Evolutionary conservation across 2,797 vertebrate species (phyloP).

Genomic region (Miichthys miiuy): DNA sequence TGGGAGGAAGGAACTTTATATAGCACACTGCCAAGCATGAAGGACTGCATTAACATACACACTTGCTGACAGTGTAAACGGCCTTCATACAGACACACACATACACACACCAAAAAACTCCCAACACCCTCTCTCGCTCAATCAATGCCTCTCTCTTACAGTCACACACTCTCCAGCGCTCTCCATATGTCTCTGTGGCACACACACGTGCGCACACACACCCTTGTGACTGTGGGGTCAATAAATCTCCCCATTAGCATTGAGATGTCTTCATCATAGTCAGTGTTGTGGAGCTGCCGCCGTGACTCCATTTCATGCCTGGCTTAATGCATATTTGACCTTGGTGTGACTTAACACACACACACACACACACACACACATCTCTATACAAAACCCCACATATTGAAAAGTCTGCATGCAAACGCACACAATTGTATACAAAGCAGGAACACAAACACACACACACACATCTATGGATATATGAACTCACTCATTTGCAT

Average conservation of each 20-base stretch:
- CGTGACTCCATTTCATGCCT: constrained; percentile 74
- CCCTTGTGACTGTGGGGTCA: constrained; percentile 56
- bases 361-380: constrained; percentile 3
- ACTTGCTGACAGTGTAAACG: constrained; percentile 37
- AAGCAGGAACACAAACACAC: background rate
- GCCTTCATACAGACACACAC: constrained; percentile 41
- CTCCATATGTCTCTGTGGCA: constrained; percentile 7
- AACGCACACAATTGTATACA: constrained; percentile 17
- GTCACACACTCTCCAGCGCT: constrained; percentile 28
- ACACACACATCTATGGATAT: background rate
- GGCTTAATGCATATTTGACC: constrained; percentile 80
- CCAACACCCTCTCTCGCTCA: constrained; percentile 21
- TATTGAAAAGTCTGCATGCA: background rate
- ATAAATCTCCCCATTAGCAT: constrained; percentile 80
- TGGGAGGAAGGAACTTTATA: constrained; percentile 60
- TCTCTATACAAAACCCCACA: background rate
- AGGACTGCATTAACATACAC: constrained; percentile 66
- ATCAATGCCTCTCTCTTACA: constrained; percentile 36
- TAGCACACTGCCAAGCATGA: constrained; percentile 68
- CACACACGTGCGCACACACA: constrained; percentile 1
- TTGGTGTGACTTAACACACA: constrained; percentile 52
- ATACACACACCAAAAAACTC: constrained; percentile 17
- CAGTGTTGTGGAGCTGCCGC: constrained; percentile 66
- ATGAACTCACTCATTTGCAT: constrained; percentile 7
- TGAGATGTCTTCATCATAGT: constrained; percentile 76